These are phyloP conservation scores for Drosophila austrosaltans DNA, from an alignment of 2,888 invertebrate species.

Conservation along the genomic window DNA sequence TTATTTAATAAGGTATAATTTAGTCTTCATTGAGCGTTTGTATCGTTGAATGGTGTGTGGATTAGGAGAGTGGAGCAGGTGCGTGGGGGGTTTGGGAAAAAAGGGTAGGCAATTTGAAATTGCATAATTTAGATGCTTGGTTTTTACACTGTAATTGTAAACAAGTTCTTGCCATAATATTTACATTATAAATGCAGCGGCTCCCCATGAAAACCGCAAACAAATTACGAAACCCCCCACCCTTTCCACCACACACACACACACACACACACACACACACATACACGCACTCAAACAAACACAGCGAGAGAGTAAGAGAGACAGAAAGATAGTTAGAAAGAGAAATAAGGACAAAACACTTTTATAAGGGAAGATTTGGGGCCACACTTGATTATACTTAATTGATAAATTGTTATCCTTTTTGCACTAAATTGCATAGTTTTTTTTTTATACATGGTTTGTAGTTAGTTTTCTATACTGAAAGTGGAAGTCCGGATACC, in stretches of 20 bases:
- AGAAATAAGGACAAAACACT: constrained; percentile 11
- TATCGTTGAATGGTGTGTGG: too few species aligned
- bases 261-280: not conserved
- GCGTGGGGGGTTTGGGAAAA: not conserved
- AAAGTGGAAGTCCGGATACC: constrained; percentile 45
- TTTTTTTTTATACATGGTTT: constrained; percentile 20
- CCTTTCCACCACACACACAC: constrained; percentile 11
- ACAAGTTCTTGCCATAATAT: constrained; percentile 61
- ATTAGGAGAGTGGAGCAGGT: not conserved
- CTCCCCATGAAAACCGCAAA: constrained; percentile 44
- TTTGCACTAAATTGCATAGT: constrained; percentile 44
- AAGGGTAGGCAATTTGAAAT: constrained; percentile 38
- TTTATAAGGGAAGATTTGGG: constrained; percentile 12
- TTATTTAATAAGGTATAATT: constrained; percentile 8
- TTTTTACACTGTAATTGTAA: constrained; percentile 58
- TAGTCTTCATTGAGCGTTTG: not conserved
- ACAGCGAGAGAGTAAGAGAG: not conserved
- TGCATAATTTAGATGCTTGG: constrained; percentile 60
- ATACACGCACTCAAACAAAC: constrained; percentile 1
- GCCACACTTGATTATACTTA: constrained; percentile 52
- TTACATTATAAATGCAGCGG: constrained; percentile 48
- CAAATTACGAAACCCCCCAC: constrained; percentile 14
- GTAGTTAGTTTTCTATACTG: constrained; percentile 60
- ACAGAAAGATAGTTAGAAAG: not conserved
- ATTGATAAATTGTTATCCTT: constrained; percentile 45